phyloP scores from a whole-genome alignment of 2,113 vertebrate species.

The Nipponia nippon region DNA sequence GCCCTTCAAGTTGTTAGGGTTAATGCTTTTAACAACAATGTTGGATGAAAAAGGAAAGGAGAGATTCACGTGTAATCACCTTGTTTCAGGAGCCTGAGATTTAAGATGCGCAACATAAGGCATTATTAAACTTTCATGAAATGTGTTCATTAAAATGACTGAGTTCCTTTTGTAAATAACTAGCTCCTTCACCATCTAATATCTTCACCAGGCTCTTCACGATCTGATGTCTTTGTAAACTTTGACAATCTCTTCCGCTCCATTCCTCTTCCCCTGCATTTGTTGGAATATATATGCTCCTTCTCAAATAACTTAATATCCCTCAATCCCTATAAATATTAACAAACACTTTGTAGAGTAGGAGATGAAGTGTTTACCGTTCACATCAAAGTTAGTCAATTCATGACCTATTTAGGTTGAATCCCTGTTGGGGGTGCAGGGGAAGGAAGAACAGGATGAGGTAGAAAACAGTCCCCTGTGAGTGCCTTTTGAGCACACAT shows the following conservation, averaged over 20 bases:
- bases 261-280: neutral
- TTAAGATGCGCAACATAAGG: neutral
- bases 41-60: neutral
- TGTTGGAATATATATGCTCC: neutral
- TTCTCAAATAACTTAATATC: neutral
- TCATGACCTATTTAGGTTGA: conserved; percentile 11
- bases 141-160: neutral
- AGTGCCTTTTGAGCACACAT: neutral
- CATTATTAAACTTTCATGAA: conserved; percentile 39
- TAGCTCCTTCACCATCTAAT: neutral
- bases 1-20: neutral
- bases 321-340: conserved; percentile 16
- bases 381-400: conserved; percentile 31
- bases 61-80: neutral
- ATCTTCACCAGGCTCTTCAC: neutral
- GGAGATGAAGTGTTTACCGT: neutral
- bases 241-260: neutral
- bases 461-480: neutral
- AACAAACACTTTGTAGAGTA: neutral
- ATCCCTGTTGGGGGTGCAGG: neutral
- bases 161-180: neutral
- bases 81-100: neutral
- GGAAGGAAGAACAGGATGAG: neutral
- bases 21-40: neutral
- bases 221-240: neutral